phyloP scores from a whole-genome alignment of 30 jellyfish, hydroid and myxozoan species.

The Hydra vulgaris region DNA sequence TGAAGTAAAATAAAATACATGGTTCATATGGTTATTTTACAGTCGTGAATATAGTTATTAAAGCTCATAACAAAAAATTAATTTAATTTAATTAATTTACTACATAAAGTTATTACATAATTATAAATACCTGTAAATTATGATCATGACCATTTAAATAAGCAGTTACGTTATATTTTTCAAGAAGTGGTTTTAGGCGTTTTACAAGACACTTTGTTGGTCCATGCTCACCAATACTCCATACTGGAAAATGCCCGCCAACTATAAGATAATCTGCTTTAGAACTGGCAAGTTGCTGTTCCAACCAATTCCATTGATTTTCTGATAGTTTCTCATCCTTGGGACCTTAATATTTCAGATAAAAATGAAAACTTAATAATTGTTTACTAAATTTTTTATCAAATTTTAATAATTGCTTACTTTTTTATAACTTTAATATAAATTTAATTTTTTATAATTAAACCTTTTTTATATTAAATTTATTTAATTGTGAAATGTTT shows the following conservation, averaged over 20 bases:
- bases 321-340: constrained; percentile 24
- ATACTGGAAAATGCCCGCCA: constrained; percentile 95
- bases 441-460: background rate
- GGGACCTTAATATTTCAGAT: constrained; percentile 41
- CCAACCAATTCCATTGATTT: constrained; percentile 70
- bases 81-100: too few relatives aligned
- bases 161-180: constrained; percentile 66
- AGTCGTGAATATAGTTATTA: too few relatives aligned
- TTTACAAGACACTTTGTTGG: constrained; percentile 65
- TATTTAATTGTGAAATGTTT: too few relatives aligned
- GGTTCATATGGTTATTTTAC: too few relatives aligned
- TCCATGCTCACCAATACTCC: constrained; percentile 86
- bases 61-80: background rate
- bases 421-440: background rate
- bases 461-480: too few relatives aligned
- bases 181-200: constrained; percentile 67
- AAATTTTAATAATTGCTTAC: too few relatives aligned
- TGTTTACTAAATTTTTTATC: background rate
- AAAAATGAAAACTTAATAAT: background rate
- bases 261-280: constrained; percentile 64
- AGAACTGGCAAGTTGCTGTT: constrained; percentile 45
- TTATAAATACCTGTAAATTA: constrained; percentile 51
- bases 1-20: too few relatives aligned
- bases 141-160: constrained; percentile 92
- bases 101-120: too few relatives aligned